Evolutionary conservation across 1,140 invertebrate species (phyloP), one percentile per base, ranked within the genome.

Genomic region (Pseudomyrmex dendroicus): DNA sequence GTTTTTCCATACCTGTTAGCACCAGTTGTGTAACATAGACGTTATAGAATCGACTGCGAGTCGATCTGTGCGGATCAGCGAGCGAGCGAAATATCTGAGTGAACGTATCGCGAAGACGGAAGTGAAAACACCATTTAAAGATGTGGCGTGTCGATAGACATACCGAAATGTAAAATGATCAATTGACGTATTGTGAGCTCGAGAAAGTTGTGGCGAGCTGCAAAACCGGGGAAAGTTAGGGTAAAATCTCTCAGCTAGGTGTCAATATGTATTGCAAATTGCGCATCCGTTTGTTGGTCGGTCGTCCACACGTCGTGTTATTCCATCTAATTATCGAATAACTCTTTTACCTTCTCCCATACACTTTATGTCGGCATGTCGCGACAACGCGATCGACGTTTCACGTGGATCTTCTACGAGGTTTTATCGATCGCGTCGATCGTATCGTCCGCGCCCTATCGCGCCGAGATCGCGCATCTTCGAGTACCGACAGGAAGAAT

Each of bases 291-390:
- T 68, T 67, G 64, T 76, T 84, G 54, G 44, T 67, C 73, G 61
- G 70, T 48, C 64, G 25, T 56, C 35, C 64, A 25, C 48, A 62
- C 54, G 17, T 54, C 77, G 77, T 85, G 84, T 80, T 56, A 73
- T 85, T 62, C 73, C 84, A 78, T 35, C 86, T 87, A 88, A 89
- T 91, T 91, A 91, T 85, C 82, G 90, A 87, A 86, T 88, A 89
- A 90, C 89, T 90, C 84, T 80, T 74, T 25, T 35, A 35, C 48
- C 63, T 35, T 20, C 15, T 22, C 20, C 66, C 44, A n/a, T 66
- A 46, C 20, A 35, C n/a, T 82, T 57, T 20, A 35, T 20, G 5
- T 4, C 10, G 48, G 54, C 48, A 76, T 73, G 83, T 86, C 74
- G 66, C 70, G 56, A 50, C 83, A 61, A 84, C 84, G 35, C 35